phyloP scores from a whole-genome alignment of 2,797 vertebrate genomes.

The Sitta carolinensis region DNA sequence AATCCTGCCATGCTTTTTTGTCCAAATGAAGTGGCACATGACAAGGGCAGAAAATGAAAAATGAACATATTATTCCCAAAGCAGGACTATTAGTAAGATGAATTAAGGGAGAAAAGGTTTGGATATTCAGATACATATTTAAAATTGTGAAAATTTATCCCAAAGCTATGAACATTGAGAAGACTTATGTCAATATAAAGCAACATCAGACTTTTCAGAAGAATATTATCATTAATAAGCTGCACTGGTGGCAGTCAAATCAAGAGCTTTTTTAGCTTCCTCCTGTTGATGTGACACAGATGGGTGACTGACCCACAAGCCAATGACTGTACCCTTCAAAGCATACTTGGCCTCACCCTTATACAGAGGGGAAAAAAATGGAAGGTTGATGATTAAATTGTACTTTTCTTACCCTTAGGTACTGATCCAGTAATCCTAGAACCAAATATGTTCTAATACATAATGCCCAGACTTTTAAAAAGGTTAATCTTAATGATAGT shows the following conservation, averaged over 20 bases:
- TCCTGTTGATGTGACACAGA: not conserved
- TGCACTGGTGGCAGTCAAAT: not conserved
- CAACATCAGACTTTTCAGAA: not conserved
- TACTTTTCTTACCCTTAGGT: not conserved
- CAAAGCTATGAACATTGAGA: not conserved
- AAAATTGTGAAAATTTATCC: not conserved
- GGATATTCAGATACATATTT: not conserved
- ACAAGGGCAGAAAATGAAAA: not conserved
- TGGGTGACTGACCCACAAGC: not conserved
- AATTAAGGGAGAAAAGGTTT: not conserved
- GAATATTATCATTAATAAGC: not conserved
- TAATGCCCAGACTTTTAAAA: slow-evolving; percentile 44
- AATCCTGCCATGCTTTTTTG: not conserved
- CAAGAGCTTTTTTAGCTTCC: not conserved
- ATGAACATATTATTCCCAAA: not conserved
- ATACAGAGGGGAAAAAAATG: not conserved
- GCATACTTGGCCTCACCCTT: not conserved
- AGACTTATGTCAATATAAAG: not conserved
- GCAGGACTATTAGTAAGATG: not conserved
- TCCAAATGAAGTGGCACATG: not conserved
- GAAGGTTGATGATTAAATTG: not conserved
- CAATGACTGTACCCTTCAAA: not conserved
- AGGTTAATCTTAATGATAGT: slow-evolving; percentile 65
- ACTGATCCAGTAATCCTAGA: not conserved
- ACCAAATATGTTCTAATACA: slow-evolving; percentile 30